These are phyloP conservation scores for Hirudinaria manillensis DNA, from an alignment of 2,888 invertebrate genomes.

Conservation along the genomic window DNA sequence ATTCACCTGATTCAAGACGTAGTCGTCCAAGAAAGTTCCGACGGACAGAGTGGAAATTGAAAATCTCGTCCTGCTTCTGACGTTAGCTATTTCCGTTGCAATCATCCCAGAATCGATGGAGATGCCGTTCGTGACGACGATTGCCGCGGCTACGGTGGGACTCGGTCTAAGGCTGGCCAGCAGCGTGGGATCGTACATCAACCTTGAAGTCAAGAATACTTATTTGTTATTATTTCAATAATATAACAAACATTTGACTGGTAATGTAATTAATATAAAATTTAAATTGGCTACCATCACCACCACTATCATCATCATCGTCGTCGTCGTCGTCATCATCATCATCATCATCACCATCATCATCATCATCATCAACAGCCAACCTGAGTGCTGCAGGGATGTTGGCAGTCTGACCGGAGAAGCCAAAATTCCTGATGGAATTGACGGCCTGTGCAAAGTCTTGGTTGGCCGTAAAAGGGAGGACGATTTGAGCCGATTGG, in stretches of 20 bases:
- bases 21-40: conserved; percentile 30
- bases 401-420: conserved; percentile 47
- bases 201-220: neutral
- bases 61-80: conserved; percentile 20
- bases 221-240: neutral
- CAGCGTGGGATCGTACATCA: conserved; percentile 13
- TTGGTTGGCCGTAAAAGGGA: conserved; percentile 27
- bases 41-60: conserved; percentile 29
- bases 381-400: conserved; percentile 45
- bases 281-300: neutral
- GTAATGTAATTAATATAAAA: neutral
- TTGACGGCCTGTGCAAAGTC: conserved; percentile 26
- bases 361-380: neutral
- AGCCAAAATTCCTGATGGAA: conserved; percentile 44
- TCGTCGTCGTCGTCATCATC: neutral
- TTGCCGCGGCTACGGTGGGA: conserved; percentile 1
- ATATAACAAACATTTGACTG: neutral
- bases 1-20: conserved; percentile 21
- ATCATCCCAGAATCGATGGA: neutral
- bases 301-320: neutral
- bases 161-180: neutral
- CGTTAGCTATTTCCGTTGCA: neutral
- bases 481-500: neutral
- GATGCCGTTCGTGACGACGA: conserved; percentile 30
- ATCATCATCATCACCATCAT: neutral